Evolutionary conservation across 2,888 invertebrate species (phyloP), one percentile per base, ranked within the genome.

Genomic region (Lasioglossum lativentre): DNA sequence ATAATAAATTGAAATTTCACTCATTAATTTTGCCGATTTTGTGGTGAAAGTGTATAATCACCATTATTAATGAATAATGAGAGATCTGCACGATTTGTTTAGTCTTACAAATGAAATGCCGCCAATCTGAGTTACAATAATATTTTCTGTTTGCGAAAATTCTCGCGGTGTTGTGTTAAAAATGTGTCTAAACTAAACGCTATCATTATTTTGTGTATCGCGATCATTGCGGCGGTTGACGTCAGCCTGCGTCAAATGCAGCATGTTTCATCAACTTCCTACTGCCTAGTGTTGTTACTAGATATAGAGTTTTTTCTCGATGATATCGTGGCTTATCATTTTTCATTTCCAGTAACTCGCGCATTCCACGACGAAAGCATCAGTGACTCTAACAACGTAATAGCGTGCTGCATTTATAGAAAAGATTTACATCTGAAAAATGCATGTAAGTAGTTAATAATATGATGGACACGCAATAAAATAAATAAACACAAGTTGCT

Each of bases 211-310:
- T 83, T 76, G 66, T 76, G 42, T 52, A 76, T 76, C 72, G 63
- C 52, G n/a, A 72, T 27, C 34, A 10, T 71, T 75, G 40, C 52
- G 38, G 38, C 73, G n/a, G 0, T 45, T 83, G 66, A 85, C 83
- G 70, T 85, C 72, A 78, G 34, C 66, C n/a, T 14, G 12, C 63
- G 38, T 63, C 68, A 56, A 68, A 76, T 34, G 30, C 56, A 27
- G 27, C 30, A 42, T 40, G 78, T 75, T 75, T 75, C 72, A 82
- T 83, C 75, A 66, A 72, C 75, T 63, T 78, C 83, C 78, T 83
- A 71, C 71, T 71, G 74, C 38, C 75, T 72, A n/a, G 56, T n/a
- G 63, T 38, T 75, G 52, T 59, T 63, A 27, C 1, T 75, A 78
- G 75, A 82, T 78, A 84, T 23, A 40, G 8, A 16, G 12, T 45